Evolutionary conservation across 1,140 invertebrate genomes (phyloP), one percentile per base, ranked within the genome.

Genomic region (Gonatopus flavifemur): DNA sequence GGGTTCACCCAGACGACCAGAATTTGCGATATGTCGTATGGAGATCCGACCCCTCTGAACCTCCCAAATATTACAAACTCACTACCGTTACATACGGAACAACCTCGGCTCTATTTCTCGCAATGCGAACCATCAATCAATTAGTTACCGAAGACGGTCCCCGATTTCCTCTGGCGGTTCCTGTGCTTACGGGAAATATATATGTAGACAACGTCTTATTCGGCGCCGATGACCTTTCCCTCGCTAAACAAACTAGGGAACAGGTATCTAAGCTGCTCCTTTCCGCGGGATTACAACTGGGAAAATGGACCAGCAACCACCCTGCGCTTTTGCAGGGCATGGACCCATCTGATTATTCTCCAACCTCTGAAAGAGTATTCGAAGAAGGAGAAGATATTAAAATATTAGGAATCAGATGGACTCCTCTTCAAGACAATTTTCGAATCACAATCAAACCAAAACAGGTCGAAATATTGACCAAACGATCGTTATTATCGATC

Each of bases 191-290:
- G 8, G 15, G 13, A 2, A 10, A 19, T 5, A 3, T 37, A n/a
- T 47, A 47, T 7, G 25, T 47, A 1, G 45, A 47, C n/a, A 36
- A 47, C 16, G 10, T 39, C 9, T 33, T 47, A n/a, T 13, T 30
- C 16, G 20, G 45, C 9, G 30, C 24, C 12, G 1, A 7, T 2
- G 15, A 8, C 2, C 16, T 19, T 9, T 4, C 6, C 5, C 6
- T 8, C 13, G 32, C 32, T 5, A 33, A n/a, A n/a, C 6, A 33
- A 33, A 33, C 5, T 9, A 9, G 32, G n/a, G n/a, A 33, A 4
- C 9, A 33, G 13, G 10, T 33, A 33, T 7, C 4, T 13, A 13
- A 6, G 5, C 5, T 33, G 15, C 15, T 33, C 5, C 10, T n/a
- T 9, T 9, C n/a, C 6, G 32, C 32, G 5, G 32, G 32, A 13